These are phyloP conservation scores for Oceanites oceanicus DNA, from an alignment of 2,113 vertebrate genomes.

Conservation along the genomic window DNA sequence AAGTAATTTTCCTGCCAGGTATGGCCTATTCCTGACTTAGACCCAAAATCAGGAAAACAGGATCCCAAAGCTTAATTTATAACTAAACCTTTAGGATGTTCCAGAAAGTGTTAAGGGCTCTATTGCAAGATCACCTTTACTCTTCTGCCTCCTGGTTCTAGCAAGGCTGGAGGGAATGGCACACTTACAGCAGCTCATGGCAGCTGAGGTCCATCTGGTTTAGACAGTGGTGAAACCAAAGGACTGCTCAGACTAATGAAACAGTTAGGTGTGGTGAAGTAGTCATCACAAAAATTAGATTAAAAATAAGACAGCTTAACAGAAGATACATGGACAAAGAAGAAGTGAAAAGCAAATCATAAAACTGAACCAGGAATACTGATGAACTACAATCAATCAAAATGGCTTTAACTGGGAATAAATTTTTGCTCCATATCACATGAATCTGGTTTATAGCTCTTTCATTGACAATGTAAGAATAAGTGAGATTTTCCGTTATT, in stretches of 20 bases:
- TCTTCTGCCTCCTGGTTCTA: not conserved
- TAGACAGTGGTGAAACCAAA: not conserved
- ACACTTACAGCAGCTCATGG: not conserved
- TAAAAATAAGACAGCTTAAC: not conserved
- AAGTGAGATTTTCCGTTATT: not conserved
- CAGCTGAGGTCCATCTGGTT: not conserved
- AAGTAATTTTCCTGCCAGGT: not conserved
- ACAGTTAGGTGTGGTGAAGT: not conserved
- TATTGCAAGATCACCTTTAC: not conserved
- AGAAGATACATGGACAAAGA: not conserved
- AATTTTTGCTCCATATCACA: not conserved
- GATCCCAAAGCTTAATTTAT: not conserved
- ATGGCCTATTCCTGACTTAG: not conserved
- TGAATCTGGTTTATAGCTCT: not conserved
- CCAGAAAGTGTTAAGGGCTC: not conserved
- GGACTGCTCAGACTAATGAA: not conserved
- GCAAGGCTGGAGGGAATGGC: not conserved
- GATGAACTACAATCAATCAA: not conserved
- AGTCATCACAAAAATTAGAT: not conserved
- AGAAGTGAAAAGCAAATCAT: not conserved
- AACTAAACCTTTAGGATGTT: not conserved
- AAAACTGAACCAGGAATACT: not conserved
- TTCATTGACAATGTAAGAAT: not conserved
- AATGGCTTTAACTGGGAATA: not conserved
- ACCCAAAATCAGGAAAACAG: not conserved